phyloP scores from a whole-genome alignment of 2,113 vertebrate species.

The Equus quagga region DNA sequence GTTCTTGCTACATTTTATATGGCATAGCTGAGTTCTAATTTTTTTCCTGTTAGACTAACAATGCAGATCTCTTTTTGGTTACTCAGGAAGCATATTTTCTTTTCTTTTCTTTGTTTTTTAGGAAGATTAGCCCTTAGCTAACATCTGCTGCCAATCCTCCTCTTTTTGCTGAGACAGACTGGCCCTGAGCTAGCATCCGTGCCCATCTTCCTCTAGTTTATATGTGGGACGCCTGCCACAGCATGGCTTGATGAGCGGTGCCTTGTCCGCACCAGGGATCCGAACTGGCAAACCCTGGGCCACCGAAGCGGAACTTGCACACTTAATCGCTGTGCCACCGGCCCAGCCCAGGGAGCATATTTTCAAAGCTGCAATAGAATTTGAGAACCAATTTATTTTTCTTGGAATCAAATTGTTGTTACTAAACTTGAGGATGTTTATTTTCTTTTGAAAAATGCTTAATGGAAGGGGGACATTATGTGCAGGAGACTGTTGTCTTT shows the following conservation, averaged over 20 bases:
- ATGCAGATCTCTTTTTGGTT: background rate
- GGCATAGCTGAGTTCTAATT: background rate
- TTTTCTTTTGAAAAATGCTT: slow-evolving; percentile 19
- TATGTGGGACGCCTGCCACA: too few species aligned
- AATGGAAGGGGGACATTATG: background rate
- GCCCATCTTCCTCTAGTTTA: too few species aligned
- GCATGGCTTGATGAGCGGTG: too few species aligned
- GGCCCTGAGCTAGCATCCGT: too few species aligned
- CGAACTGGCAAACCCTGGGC: too few species aligned
- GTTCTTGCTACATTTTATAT: background rate
- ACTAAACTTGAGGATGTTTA: background rate
- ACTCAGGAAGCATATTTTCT: background rate
- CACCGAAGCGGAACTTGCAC: too few species aligned
- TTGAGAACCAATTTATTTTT: background rate
- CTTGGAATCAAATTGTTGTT: slow-evolving; percentile 34
- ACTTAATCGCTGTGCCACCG: too few species aligned
- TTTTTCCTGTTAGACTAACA: background rate
- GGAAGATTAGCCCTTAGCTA: too few species aligned
- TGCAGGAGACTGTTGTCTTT: background rate
- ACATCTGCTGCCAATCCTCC: too few species aligned
- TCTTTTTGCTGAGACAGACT: too few species aligned
- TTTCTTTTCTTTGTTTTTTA: too few species aligned
- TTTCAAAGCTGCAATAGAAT: slow-evolving; percentile 27
- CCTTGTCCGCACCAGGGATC: too few species aligned
- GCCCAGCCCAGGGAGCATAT: background rate